Evolutionary conservation across 2,888 invertebrate species (phyloP).

Genomic region (Carabus problematicus): DNA sequence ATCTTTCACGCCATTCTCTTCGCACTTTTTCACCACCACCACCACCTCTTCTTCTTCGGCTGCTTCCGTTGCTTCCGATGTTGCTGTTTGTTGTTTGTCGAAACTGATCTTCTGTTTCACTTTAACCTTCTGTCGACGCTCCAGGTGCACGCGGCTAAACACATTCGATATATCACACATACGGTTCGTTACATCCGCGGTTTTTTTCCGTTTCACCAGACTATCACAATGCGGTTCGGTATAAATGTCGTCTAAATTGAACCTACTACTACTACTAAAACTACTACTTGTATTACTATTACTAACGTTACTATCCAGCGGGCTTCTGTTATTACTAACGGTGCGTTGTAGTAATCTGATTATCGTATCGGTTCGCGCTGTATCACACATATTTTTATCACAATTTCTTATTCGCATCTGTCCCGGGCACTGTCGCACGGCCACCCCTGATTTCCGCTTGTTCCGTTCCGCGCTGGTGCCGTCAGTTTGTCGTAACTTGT

Average conservation of each 20-base stretch:
- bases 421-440: background rate
- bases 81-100: slow-evolving; percentile 45
- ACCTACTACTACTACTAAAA: slow-evolving; percentile 55
- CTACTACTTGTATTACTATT: slow-evolving; percentile 52
- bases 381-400: slow-evolving; percentile 46
- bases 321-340: background rate
- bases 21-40: slow-evolving; percentile 36
- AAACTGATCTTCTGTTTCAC: slow-evolving; percentile 54
- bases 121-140: slow-evolving; percentile 46
- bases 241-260: slow-evolving; percentile 50
- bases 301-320: slow-evolving; percentile 48
- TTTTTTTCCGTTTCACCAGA: slow-evolving; percentile 47
- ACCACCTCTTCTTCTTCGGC: slow-evolving; percentile 45
- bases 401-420: slow-evolving; percentile 13
- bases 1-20: slow-evolving; percentile 35
- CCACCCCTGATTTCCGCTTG: slow-evolving; percentile 9
- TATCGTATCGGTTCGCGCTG: background rate
- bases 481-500: slow-evolving; percentile 9
- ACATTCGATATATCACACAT: slow-evolving; percentile 50
- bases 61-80: slow-evolving; percentile 25
- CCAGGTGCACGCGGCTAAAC: slow-evolving; percentile 40
- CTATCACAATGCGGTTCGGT: slow-evolving; percentile 58
- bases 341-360: slow-evolving; percentile 33
- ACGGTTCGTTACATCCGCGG: slow-evolving; percentile 46
- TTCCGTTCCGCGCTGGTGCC: slow-evolving; percentile 6